Evolutionary conservation across 2,113 vertebrate genomes (phyloP), one percentile per base, ranked within the genome.

Genomic region (Heterotilapia buettikoferi): DNA sequence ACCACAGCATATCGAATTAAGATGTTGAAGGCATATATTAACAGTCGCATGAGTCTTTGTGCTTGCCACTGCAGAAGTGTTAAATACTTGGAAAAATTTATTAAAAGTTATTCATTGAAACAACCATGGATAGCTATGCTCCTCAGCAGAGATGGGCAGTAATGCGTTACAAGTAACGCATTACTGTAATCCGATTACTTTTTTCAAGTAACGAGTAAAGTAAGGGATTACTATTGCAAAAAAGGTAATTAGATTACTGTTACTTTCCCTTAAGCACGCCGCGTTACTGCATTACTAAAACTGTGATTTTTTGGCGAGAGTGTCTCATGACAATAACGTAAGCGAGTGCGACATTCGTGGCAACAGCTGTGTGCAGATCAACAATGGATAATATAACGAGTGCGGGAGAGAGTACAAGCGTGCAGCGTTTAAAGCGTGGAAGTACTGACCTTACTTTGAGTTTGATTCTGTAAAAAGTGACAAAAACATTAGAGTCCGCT

Each of bases 301-400:
- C 21, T 1, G 12, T 57, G 54, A 57, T 13, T 57, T 57, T 26
- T 13, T 7, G 47, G 12, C 1, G 1, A 56, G 2, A 56, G 2
- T 26, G 12, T 56, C 12, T 56, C 21, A 56, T 26, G 54, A 56
- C 54, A 56, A 0, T 56, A 21, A 7, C 54, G 6, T 56, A 56
- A 26, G 54, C 0, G 12, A 56, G 54, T 26, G 54, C 21, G 2
- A 7, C 6, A 0, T 5, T 56, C 0, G 1, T 26, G 54, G 0
- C 54, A 26, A 56, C 21, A 54, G n/a, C 53, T 54, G 53, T 54
- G 53, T 54, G 53, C n/a, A 54, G n/a, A 24, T 54, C 53, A 54
- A 54, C 53, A 54, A 7, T 7, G n/a, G 10, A 54, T 6, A 0
- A 24, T 1, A 54, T 54, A 1, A 0, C 1, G n/a, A 21, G 3